A percentile compares a stretch with the other conserved stretches of the same genome.
Conservation (phyloP, 2,797 vertebrate species). For the Phylloscopus collybita region DNA sequence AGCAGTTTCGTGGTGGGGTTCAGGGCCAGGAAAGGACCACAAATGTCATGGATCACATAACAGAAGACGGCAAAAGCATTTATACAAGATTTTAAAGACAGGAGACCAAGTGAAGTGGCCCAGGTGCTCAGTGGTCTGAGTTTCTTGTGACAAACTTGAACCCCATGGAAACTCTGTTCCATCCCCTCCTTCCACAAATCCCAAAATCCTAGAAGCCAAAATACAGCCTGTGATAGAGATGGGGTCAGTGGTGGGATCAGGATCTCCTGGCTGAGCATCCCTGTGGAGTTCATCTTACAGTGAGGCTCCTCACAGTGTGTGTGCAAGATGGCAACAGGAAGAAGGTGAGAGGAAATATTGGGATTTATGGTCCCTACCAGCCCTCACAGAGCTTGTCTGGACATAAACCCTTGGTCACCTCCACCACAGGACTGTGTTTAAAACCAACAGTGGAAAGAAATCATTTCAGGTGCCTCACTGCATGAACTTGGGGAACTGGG, state of each 20-base stretch:
- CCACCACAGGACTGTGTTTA: background rate
- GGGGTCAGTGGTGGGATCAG: fast-evolving
- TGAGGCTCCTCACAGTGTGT: too few relatives aligned
- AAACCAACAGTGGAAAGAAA: background rate
- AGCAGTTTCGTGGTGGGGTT: too few relatives aligned
- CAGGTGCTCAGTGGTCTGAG: background rate
- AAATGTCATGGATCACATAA: too few relatives aligned
- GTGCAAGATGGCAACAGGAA: background rate
- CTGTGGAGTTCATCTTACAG: background rate
- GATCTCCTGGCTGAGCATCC: background rate
- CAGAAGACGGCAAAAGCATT: background rate
- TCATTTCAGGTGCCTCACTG: background rate
- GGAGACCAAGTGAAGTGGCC: background rate
- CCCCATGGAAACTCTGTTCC: background rate
- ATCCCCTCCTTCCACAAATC: background rate
- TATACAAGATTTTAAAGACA: background rate
- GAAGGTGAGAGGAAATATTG: background rate
- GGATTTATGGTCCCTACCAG: background rate
- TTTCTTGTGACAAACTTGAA: background rate
- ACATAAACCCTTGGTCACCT: background rate
- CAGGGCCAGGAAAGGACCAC: too few relatives aligned
- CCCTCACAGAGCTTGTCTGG: background rate
- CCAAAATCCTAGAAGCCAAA: background rate
- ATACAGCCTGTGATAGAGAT: fast-evolving
- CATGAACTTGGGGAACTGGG: background rate